These are phyloP conservation scores for Pao palembangensis DNA, from an alignment of 2,113 vertebrate genomes.

Conservation along the genomic window DNA sequence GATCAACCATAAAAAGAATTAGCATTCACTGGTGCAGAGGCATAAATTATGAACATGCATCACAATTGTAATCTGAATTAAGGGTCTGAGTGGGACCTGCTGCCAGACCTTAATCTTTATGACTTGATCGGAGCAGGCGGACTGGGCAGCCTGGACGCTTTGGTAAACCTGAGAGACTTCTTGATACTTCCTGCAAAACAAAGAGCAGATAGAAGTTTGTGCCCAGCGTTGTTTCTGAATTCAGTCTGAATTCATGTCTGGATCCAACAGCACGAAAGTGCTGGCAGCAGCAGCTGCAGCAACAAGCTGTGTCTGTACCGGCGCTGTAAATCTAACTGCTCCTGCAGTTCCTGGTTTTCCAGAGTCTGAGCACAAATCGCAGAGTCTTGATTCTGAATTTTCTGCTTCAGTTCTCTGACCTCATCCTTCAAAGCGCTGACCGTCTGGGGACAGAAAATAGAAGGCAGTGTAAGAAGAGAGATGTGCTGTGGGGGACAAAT, in stretches of 20 bases:
- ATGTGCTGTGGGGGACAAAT: background rate
- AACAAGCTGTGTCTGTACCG: too few species aligned
- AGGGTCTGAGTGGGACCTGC: too few species aligned
- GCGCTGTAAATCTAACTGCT: slow-evolving; percentile 82
- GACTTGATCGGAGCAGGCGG: slow-evolving; percentile 78
- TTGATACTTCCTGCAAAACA: slow-evolving; percentile 80
- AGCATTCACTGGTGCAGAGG: too few species aligned
- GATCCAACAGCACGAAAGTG: background rate
- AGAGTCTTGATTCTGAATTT: slow-evolving; percentile 83
- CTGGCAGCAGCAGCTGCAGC: background rate
- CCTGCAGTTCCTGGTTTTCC: slow-evolving; percentile 85
- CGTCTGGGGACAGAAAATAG: slow-evolving; percentile 61
- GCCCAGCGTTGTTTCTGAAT: slow-evolving; percentile 4
- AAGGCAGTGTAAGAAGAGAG: background rate
- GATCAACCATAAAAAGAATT: too few species aligned
- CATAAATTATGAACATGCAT: too few species aligned
- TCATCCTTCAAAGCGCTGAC: slow-evolving; percentile 80
- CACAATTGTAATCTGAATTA: too few species aligned
- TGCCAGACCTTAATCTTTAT: slow-evolving; percentile 86
- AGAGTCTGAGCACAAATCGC: slow-evolving; percentile 77
- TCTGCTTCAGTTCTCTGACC: slow-evolving; percentile 84
- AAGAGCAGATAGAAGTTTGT: slow-evolving; percentile 9
- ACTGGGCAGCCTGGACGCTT: slow-evolving; percentile 79
- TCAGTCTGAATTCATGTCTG: background rate
- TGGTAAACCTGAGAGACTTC: slow-evolving; percentile 83